Evolutionary conservation across 2,888 invertebrate genomes (phyloP).

Genomic region (Pyrrhosoma nymphula): DNA sequence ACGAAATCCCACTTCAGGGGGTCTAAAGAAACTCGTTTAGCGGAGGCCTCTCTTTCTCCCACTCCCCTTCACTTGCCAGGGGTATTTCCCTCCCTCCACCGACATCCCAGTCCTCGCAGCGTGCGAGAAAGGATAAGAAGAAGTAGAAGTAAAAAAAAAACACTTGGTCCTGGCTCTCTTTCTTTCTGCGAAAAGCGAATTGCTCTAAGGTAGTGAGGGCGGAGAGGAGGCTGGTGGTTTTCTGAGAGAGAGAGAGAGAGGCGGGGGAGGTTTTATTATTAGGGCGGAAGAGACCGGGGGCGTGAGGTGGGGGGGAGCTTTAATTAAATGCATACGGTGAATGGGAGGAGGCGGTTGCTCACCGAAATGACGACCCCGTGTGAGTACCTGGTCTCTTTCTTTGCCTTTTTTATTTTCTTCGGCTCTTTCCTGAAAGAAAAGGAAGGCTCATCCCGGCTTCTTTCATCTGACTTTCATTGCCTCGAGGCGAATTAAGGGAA

Average conservation of each 20-base stretch:
- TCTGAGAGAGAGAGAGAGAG: not conserved
- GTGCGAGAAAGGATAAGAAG: not conserved
- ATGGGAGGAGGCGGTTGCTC: not conserved
- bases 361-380: not conserved
- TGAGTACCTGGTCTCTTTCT: not conserved
- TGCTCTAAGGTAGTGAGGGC: not conserved
- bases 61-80: not conserved
- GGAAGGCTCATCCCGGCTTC: not conserved
- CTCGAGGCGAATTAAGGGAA: not conserved
- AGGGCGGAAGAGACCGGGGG: slow-evolving; percentile 13
- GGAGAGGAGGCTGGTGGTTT: no score
- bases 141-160: not conserved
- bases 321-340: slow-evolving; percentile 40
- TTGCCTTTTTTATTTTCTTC: not conserved
- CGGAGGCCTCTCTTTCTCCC: not conserved
- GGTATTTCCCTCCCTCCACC: not conserved
- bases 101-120: not conserved
- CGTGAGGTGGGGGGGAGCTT: not conserved
- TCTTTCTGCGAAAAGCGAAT: not conserved
- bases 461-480: slow-evolving; percentile 1
- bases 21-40: slow-evolving; percentile 53
- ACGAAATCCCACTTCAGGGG: not conserved
- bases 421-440: not conserved
- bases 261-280: slow-evolving; percentile 22
- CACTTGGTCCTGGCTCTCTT: not conserved